phyloP scores from a whole-genome alignment of 2,113 vertebrate genomes.

The Mormyrus iriodes region DNA sequence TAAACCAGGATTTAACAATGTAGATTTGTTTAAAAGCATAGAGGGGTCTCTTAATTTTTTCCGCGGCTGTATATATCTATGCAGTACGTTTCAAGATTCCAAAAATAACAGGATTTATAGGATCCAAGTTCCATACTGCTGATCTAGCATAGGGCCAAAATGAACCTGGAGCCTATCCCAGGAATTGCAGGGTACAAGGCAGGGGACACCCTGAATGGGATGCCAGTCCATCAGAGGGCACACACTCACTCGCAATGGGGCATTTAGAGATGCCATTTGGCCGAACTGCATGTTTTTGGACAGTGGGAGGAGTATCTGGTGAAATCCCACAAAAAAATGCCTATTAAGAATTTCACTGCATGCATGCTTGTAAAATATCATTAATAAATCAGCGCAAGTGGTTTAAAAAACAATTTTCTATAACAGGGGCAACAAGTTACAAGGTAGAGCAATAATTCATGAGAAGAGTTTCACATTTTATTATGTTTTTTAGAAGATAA shows the following conservation, averaged over 20 bases:
- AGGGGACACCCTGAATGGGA: background rate
- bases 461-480: background rate
- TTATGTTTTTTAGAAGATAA: background rate
- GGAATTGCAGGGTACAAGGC: background rate
- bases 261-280: background rate
- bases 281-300: background rate
- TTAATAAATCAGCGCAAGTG: background rate
- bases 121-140: background rate
- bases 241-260: background rate
- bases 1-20: too few species aligned
- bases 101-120: background rate
- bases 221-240: background rate
- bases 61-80: background rate
- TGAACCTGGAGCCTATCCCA: background rate
- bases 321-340: background rate
- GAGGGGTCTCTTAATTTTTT: too few species aligned
- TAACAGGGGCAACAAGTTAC: background rate
- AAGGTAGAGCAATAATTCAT: background rate
- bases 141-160: background rate
- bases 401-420: background rate
- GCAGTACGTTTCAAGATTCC: background rate
- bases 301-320: background rate
- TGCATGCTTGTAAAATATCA: background rate
- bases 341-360: background rate
- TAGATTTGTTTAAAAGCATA: too few species aligned